These are phyloP conservation scores for Trichogramma pretiosum DNA, from an alignment of 1,140 invertebrate species.

Conservation along the genomic window DNA sequence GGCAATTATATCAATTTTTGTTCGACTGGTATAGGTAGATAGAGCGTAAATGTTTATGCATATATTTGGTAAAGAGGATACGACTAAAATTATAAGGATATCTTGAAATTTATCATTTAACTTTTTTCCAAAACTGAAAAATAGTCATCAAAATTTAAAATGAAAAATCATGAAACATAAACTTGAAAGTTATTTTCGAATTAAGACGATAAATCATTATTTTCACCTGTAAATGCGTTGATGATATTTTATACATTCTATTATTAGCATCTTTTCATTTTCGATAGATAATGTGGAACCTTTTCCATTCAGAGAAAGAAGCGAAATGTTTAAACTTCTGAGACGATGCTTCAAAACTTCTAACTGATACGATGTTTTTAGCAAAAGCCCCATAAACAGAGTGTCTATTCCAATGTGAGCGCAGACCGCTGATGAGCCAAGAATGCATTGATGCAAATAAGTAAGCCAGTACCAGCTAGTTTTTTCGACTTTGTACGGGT, in stretches of 20 bases:
- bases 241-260: background rate
- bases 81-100: background rate
- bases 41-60: slow-evolving; percentile 6
- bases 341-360: background rate
- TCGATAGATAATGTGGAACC: too few relatives aligned
- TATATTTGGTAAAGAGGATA: background rate
- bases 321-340: too few relatives aligned
- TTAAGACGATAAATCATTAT: background rate
- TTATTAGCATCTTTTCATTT: too few relatives aligned
- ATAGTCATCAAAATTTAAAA: too few relatives aligned
- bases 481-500: slow-evolving; percentile 9
- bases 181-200: background rate
- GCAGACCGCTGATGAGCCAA: background rate
- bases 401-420: slow-evolving; percentile 4
- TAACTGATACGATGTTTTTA: background rate
- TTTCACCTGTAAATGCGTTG: background rate
- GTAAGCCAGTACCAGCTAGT: slow-evolving; percentile 7
- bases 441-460: slow-evolving; percentile 8
- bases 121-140: background rate
- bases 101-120: background rate
- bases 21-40: background rate
- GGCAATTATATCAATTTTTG: background rate
- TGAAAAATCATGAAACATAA: too few relatives aligned
- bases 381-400: background rate
- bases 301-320: too few relatives aligned